These are phyloP conservation scores for Junonia oenone DNA, from an alignment of 2,888 invertebrate genomes.

Conservation along the genomic window DNA sequence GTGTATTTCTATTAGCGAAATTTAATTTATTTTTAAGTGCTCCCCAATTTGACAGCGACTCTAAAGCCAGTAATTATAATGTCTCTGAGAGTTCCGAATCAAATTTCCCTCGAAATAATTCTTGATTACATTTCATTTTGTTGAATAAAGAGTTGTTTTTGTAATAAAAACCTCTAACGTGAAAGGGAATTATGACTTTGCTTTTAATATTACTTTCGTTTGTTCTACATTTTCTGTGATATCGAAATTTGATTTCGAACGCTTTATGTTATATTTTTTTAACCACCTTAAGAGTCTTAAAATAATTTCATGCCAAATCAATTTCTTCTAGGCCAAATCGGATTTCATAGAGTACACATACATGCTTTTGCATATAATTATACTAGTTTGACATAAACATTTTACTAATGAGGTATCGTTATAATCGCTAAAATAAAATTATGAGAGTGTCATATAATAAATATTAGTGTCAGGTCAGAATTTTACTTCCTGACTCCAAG, in stretches of 20 bases:
- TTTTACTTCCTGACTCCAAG: no score
- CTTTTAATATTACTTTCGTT: not conserved
- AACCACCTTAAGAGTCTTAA: not conserved
- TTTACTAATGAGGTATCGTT: no score
- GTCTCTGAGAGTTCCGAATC: not conserved
- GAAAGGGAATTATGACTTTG: not conserved
- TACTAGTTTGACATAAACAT: no score
- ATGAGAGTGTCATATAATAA: no score
- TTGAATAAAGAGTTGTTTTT: not conserved
- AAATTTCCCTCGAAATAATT: not conserved
- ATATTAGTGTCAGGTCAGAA: no score
- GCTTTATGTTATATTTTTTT: not conserved
- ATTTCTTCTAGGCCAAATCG: no score
- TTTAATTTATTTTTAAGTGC: slow-evolving; percentile 12
- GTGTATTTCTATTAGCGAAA: slow-evolving; percentile 9
- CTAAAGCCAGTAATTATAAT: slow-evolving; percentile 13
- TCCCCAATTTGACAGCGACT: slow-evolving; percentile 8
- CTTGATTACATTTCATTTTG: slow-evolving; percentile 2
- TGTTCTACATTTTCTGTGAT: not conserved
- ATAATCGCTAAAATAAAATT: no score
- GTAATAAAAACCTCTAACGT: not conserved
- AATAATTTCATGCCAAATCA: no score
- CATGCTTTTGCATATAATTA: no score
- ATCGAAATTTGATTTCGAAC: not conserved
- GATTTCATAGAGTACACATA: no score